Conservation (phyloP, 2,113 vertebrate species). For the Anoura caudifer region DNA sequence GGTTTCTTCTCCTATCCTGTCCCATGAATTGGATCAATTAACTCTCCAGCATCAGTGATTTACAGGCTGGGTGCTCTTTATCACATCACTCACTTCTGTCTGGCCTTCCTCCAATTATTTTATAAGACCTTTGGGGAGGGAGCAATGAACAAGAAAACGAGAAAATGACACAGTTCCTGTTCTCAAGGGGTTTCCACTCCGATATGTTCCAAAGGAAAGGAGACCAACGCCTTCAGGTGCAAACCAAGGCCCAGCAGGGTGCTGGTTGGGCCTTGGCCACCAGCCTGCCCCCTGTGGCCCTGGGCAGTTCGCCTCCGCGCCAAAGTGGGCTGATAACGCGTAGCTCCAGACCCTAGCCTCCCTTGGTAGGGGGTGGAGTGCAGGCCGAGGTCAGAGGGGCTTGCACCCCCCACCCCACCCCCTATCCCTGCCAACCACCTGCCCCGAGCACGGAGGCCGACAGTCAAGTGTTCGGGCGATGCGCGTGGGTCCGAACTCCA, state of each 20-base stretch:
- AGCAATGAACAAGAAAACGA: neutral
- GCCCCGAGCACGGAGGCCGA: rapidly evolving
- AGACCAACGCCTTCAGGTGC: neutral
- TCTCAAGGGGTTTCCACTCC: neutral
- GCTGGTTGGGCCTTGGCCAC: neutral
- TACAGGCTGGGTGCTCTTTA: neutral
- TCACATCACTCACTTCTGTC: neutral
- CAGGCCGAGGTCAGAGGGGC: rapidly evolving
- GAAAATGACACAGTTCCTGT: too few relatives aligned
- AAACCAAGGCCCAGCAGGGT: rapidly evolving
- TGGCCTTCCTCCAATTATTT: neutral
- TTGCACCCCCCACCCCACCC: too few relatives aligned
- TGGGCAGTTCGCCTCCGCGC: neutral
- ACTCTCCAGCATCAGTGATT: neutral
- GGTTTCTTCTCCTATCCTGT: neutral
- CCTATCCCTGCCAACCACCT: rapidly evolving
- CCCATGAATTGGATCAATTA: neutral
- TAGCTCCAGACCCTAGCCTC: rapidly evolving
- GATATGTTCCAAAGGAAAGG: neutral
- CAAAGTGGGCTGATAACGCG: neutral
- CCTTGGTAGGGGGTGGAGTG: rapidly evolving
- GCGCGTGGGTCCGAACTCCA: neutral
- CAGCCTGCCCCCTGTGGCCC: neutral
- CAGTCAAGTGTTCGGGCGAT: rapidly evolving
- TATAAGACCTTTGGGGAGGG: neutral